Evolutionary conservation across 2,888 invertebrate species (phyloP).

Genomic region (Andrena hattorfiana): DNA sequence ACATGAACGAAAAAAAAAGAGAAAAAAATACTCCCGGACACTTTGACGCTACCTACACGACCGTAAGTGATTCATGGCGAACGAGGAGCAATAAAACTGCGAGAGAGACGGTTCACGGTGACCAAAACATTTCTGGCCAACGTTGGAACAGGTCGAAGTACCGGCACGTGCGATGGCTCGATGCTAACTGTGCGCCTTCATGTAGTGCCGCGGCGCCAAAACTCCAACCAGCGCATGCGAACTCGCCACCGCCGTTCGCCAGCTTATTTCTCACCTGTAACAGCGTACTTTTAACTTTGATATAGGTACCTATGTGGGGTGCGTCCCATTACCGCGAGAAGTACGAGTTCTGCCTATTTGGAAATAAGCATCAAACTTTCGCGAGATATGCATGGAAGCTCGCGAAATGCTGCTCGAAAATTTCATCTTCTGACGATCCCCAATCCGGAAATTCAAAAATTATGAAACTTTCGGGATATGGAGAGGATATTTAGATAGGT

Average conservation of each 20-base stretch:
- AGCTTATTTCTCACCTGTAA: slow-evolving; percentile 1
- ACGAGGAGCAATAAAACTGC: background rate
- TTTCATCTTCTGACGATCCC: slow-evolving; percentile 16
- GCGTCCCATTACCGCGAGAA: slow-evolving; percentile 20
- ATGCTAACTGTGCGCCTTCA: slow-evolving; percentile 66
- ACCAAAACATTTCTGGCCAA: slow-evolving; percentile 8
- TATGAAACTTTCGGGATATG: background rate
- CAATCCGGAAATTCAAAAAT: too few species aligned
- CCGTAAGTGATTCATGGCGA: background rate
- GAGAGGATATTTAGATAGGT: background rate
- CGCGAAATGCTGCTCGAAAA: slow-evolving; percentile 42
- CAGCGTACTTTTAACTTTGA: background rate
- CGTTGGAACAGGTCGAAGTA: background rate
- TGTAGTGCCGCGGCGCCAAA: slow-evolving; percentile 66
- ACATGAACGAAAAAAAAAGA: background rate
- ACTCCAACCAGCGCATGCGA: slow-evolving; percentile 66
- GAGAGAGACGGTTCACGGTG: background rate
- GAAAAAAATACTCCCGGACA: background rate
- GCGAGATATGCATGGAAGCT: slow-evolving; percentile 9
- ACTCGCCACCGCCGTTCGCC: background rate
- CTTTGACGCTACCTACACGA: background rate
- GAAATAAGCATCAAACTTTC: background rate
- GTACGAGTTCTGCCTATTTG: background rate
- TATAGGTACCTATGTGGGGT: background rate
- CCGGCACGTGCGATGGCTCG: slow-evolving; percentile 61